Base-by-base conservation (phyloP, 35 echinoderm and acorn worm species). In the Ophiothrix spiculata region DNA sequence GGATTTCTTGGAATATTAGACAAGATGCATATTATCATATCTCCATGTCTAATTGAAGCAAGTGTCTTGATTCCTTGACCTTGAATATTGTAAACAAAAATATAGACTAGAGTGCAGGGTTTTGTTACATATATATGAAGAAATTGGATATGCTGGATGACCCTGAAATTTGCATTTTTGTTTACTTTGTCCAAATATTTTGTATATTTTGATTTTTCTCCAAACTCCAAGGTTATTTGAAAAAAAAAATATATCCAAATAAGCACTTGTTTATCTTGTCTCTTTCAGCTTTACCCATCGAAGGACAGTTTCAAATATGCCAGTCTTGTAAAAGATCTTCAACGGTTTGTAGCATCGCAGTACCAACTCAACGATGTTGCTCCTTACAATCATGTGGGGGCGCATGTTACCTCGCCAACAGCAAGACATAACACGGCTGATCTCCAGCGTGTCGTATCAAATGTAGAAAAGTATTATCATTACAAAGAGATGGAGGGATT, bases 201-300 rank as follows among this genome's bases (percentile, higher is more conserved):
- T n/a, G n/a, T n/a, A n/a, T n/a, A n/a, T n/a, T n/a, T n/a, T n/a
- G n/a, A n/a, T n/a, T n/a, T n/a, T n/a, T n/a, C n/a, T n/a, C n/a
- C n/a, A n/a, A n/a, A n/a, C n/a, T n/a, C n/a, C n/a, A n/a, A n/a
- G n/a, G 11, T 77, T 31, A 40, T 6, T 19, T 78, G 31, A 39
- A 32, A 6, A 21, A 84, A 12, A 75, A 19, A 74, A 74, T 21
- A 29, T 25, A 74, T 74, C 33, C 6, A 73, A 32, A 15, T 25
- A 74, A 74, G n/a, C n/a, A n/a, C n/a, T 49, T 49, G 42, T 17
- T 76, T 46, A 36, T 75, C 74, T 40, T 69, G 25, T 56, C n/a
- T 80, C 38, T 87, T 31, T 1, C 83, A 97, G 94, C 79, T 97
- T 16, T 97, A 93, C 31, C 95, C 95, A 74, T 93, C 91, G 19